Evolutionary conservation across 2,797 vertebrate genomes (phyloP), one percentile per base, ranked within the genome.

Genomic region (Leptoclinus maculatus): DNA sequence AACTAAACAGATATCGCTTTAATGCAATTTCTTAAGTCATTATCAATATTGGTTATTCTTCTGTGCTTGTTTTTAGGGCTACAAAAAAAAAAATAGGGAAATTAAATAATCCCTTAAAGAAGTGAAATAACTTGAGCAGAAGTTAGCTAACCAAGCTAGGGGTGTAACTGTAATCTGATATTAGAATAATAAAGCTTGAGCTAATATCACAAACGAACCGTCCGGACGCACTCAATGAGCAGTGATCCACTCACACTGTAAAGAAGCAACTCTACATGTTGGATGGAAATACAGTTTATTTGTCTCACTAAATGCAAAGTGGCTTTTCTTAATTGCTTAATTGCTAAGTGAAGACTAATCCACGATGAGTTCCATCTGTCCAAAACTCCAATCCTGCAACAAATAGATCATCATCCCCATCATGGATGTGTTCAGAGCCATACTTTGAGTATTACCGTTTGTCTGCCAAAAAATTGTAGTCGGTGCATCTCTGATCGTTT

Each of bases 1-100:
- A 25, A 64, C 41, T 17, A 64, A 79, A 74, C 77, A 80, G 8
- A 68, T 51, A 7, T 34, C 73, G 14, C 7, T 56, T 74, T 23
- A 13, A 21, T 58, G 12, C n/a, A 29, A 25, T 34, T 25, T 60
- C 5, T 41, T 25, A 34, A 36, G 57, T 69, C 29, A 58, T 4
- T 14, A 7, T 32, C 59, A 8, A 19, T 53, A 41, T 21, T 45
- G 16, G 13, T 29, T 29, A 11, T 10, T 53, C 4, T 7, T 54
- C 23, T 69, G 5, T 47, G 7, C 3, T 47, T n/a, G 8, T 38
- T 23, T 51, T 2, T 43, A 49, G 1, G 21, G 5, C 7, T 47
- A n/a, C 11, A 39, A 39, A 39, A 17, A 27, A 29, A 21, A 17
- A 60, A 17, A 25, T 16, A 0, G 13, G 12, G 4, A 4, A 9